Evolutionary conservation across 2,888 invertebrate species (phyloP).

Genomic region (Diploptera punctata): DNA sequence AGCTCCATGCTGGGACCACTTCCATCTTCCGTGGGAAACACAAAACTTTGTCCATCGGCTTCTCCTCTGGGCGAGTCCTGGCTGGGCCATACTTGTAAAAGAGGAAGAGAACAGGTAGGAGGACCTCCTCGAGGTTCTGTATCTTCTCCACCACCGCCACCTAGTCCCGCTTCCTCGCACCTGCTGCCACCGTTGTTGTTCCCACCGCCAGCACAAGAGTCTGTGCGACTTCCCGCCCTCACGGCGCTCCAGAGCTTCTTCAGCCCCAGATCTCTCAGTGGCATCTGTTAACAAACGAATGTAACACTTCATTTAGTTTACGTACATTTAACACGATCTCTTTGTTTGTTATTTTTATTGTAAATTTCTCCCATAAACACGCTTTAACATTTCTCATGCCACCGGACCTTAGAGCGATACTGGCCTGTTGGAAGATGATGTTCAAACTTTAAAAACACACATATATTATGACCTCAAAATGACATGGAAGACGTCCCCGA

Average conservation of each 20-base stretch:
- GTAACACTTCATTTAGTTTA: too few species aligned
- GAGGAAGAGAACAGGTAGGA: conserved; percentile 50
- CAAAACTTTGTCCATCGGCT: conserved; percentile 66
- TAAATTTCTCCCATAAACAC: too few species aligned
- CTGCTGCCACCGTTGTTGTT: conserved; percentile 42
- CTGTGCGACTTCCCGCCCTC: not conserved
- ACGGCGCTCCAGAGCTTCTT: conserved; percentile 51
- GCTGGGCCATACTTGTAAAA: conserved; percentile 72
- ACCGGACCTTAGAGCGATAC: too few species aligned
- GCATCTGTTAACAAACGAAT: conserved; percentile 52
- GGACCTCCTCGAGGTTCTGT: conserved; percentile 5
- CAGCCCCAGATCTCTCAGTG: conserved; percentile 56
- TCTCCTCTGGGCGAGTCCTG: conserved; percentile 72
- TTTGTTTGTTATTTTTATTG: too few species aligned
- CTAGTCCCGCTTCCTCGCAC: not conserved
- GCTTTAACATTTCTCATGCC: too few species aligned
- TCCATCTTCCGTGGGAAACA: conserved; percentile 63
- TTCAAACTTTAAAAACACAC: too few species aligned
- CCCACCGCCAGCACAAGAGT: conserved; percentile 14
- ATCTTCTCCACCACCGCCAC: conserved; percentile 33
- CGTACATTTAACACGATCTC: too few species aligned
- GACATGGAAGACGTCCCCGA: too few species aligned
- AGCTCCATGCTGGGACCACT: conserved; percentile 3
- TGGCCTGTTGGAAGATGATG: too few species aligned
- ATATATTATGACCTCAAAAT: too few species aligned